phyloP scores from a whole-genome alignment of 2,113 vertebrate species.

The Cavia aperea region DNA sequence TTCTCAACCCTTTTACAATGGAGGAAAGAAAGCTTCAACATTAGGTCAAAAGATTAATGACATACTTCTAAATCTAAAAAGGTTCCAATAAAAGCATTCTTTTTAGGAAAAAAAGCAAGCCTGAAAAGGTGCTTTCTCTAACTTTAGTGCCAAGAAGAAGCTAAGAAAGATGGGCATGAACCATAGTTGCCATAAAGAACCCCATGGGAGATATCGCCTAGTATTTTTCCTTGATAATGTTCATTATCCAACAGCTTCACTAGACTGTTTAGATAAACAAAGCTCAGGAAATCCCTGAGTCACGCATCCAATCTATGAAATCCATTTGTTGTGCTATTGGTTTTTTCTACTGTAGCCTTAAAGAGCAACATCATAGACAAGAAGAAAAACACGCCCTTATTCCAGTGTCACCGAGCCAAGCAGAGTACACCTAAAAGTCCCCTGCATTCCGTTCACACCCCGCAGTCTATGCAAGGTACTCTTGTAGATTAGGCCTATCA shows the following conservation, averaged over 20 bases:
- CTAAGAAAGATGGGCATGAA: neutral
- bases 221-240: neutral
- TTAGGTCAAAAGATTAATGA: neutral
- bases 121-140: neutral
- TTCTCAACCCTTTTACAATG: neutral
- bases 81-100: neutral
- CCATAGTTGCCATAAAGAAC: neutral
- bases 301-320: neutral
- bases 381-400: neutral
- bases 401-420: neutral
- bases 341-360: neutral
- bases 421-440: neutral
- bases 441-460: conserved; percentile 16
- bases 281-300: neutral
- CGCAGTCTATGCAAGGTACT: neutral
- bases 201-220: neutral
- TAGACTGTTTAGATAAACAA: neutral
- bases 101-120: neutral
- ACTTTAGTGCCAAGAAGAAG: neutral
- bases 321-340: neutral
- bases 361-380: neutral
- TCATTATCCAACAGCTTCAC: neutral
- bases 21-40: neutral
- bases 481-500: conserved; percentile 32
- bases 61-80: neutral